Percentiles rank a stretch among this genome's conserved stretches.
Evolutionary conservation across 2,888 invertebrate species (phyloP).

Genomic region (Sinelater perroti): DNA sequence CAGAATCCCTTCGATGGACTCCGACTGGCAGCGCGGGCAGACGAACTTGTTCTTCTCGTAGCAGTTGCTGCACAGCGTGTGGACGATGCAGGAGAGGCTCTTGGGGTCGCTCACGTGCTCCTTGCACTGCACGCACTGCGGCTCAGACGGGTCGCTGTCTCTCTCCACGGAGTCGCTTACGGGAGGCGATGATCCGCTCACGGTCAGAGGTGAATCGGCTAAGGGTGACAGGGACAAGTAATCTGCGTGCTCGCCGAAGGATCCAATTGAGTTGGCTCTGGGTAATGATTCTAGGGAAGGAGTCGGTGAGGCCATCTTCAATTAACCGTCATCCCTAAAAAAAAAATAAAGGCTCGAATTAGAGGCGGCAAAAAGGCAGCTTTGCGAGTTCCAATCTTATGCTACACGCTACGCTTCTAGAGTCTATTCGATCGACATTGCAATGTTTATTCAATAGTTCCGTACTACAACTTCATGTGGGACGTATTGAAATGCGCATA

Average conservation of each 20-base stretch:
- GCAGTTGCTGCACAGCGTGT: constrained; percentile 85
- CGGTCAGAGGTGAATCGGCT: constrained; percentile 78
- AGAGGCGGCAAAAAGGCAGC: no score
- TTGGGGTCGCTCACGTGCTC: constrained; percentile 79
- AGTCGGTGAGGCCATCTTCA: constrained; percentile 93
- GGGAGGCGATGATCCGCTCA: constrained; percentile 88
- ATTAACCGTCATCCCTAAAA: constrained; percentile 86
- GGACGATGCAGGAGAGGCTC: constrained; percentile 84
- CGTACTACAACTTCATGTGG: no score
- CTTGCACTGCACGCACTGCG: constrained; percentile 75
- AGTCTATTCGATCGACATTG: no score
- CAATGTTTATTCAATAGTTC: no score
- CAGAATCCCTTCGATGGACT: constrained; percentile 62
- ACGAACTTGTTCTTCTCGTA: constrained; percentile 80
- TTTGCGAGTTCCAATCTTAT: no score
- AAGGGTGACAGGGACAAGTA: constrained; percentile 69
- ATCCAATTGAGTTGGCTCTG: constrained; percentile 91
- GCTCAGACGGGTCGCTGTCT: constrained; percentile 56
- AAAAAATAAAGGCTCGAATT: no score
- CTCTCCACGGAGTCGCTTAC: constrained; percentile 85
- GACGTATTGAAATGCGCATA: no score
- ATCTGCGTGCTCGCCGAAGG: constrained; percentile 82
- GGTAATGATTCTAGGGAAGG: constrained; percentile 92
- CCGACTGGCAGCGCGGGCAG: constrained; percentile 73
- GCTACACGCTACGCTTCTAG: no score